Percentiles rank a stretch among this genome's conserved stretches.
phyloP scores from a whole-genome alignment of 2,113 vertebrate species.

The Cyprinodon brontotheroides region DNA sequence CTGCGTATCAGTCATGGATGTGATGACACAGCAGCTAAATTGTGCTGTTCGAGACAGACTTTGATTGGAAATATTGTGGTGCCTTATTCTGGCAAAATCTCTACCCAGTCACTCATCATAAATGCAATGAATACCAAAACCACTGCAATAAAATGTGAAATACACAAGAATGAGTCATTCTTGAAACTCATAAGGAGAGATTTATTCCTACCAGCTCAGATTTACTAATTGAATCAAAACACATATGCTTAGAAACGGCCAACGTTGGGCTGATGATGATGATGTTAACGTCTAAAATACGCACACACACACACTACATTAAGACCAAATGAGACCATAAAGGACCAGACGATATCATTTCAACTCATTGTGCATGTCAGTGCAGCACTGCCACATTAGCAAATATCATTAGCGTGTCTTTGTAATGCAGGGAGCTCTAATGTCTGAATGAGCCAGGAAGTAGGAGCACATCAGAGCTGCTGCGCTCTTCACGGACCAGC shows the following conservation, averaged over 20 bases:
- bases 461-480: constrained; percentile 47
- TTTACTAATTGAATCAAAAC: no score
- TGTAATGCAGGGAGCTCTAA: constrained; percentile 49
- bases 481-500: constrained; percentile 19
- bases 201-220: no score
- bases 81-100: neutral
- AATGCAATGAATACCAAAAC: neutral
- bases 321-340: constrained; percentile 10
- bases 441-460: constrained; percentile 56
- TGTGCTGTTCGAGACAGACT: no score
- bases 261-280: no score
- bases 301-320: neutral
- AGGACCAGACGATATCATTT: neutral
- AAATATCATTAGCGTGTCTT: constrained; percentile 62
- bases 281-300: neutral
- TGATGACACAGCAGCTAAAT: no score
- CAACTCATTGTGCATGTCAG: constrained; percentile 41
- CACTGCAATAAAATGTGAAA: no score
- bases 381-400: constrained; percentile 35
- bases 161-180: no score
- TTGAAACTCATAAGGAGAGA: no score
- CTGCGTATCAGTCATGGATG: no score
- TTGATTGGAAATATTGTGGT: no score
- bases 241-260: no score
- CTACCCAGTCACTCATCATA: neutral